A percentile compares a stretch with the other conserved stretches of the same genome.
Evolutionary conservation across 2,888 invertebrate genomes (phyloP).

Genomic region (Drosophila antonietae): DNA sequence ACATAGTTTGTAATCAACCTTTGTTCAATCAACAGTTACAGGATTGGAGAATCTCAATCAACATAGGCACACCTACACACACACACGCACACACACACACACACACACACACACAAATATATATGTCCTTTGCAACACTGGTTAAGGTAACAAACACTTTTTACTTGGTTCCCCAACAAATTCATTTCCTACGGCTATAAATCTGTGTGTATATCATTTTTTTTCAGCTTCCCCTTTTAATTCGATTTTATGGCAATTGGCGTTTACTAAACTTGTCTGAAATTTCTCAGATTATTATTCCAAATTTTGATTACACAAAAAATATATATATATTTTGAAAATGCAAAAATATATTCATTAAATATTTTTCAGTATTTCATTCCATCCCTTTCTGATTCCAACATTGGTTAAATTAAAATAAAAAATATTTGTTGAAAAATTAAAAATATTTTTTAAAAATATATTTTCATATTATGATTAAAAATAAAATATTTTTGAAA

Average conservation of each 20-base stretch:
- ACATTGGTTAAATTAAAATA: not conserved
- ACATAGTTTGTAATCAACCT: constrained; percentile 28
- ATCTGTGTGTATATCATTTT: constrained; percentile 7
- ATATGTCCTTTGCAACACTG: constrained; percentile 4
- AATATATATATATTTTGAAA: constrained; percentile 4
- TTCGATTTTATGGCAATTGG: constrained; percentile 20
- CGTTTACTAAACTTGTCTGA: constrained; percentile 2
- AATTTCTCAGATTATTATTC: not conserved
- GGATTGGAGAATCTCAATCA: constrained; percentile 23
- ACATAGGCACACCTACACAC: constrained; percentile 6
- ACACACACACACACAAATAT: not conserved
- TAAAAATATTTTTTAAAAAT: not conserved
- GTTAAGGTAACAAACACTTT: constrained; percentile 12
- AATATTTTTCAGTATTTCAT: not conserved
- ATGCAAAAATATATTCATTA: not conserved
- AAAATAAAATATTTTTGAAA: too few relatives aligned
- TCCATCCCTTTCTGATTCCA: not conserved
- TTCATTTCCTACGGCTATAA: not conserved
- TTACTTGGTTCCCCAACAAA: not conserved
- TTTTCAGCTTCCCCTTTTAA: constrained; percentile 22
- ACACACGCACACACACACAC: not conserved
- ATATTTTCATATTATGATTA: not conserved
- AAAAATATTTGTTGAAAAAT: not conserved
- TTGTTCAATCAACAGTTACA: constrained; percentile 14
- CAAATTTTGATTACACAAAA: not conserved